Conservation (phyloP, 2,797 vertebrate genomes). For the Ficedula albicollis region DNA sequence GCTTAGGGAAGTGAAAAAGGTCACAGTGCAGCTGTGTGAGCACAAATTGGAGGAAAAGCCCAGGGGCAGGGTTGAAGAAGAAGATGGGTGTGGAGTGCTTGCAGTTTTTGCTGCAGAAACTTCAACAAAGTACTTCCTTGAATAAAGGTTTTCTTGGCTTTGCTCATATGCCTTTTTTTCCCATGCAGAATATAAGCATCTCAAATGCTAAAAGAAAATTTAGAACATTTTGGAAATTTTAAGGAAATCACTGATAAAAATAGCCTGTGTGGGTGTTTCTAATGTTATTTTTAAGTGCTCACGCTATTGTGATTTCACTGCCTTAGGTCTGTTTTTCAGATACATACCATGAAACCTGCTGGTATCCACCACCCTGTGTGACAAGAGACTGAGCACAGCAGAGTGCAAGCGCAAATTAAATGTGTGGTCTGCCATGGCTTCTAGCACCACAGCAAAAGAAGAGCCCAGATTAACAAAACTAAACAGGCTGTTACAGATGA, state of each 20-base stretch:
- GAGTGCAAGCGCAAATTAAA: background rate
- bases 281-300: background rate
- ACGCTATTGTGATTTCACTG: background rate
- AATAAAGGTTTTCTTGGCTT: background rate
- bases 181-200: background rate
- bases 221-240: background rate
- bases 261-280: background rate
- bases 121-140: background rate
- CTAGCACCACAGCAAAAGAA: background rate
- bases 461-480: background rate
- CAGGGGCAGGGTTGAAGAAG: background rate
- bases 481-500: background rate
- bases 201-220: background rate
- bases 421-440: background rate
- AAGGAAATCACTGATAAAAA: background rate
- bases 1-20: background rate
- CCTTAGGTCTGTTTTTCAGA: background rate
- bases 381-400: background rate
- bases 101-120: background rate
- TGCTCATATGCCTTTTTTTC: rapidly evolving
- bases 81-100: rapidly evolving
- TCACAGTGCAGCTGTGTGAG: background rate
- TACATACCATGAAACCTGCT: rapidly evolving
- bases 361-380: background rate
- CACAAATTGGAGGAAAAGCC: background rate